These are phyloP conservation scores for Vollenhovia emeryi DNA, from an alignment of 1,140 invertebrate genomes.

Conservation along the genomic window DNA sequence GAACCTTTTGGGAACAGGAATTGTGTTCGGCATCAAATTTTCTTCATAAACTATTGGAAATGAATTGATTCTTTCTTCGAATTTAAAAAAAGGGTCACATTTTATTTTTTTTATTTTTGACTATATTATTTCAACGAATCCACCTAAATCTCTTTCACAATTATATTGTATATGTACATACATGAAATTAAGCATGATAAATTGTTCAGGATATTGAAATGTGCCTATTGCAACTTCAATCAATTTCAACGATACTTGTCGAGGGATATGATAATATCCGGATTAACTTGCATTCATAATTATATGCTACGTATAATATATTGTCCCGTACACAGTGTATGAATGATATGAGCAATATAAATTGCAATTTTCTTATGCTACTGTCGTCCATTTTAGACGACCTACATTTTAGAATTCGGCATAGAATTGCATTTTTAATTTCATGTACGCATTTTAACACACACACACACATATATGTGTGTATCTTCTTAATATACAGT, in stretches of 20 bases:
- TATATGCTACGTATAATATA: neutral
- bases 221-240: neutral
- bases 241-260: neutral
- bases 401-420: neutral
- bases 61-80: neutral
- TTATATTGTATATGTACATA: neutral
- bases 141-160: neutral
- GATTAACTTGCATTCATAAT: conserved; percentile 5
- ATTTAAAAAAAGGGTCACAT: neutral
- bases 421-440: neutral
- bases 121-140: neutral
- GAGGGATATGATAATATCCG: neutral
- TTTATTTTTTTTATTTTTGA: neutral
- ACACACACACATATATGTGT: too few species aligned
- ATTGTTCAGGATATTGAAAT: neutral
- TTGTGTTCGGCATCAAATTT: neutral
- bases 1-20: neutral
- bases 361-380: neutral
- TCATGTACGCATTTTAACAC: neutral
- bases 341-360: neutral
- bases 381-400: neutral
- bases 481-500: too few species aligned
- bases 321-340: neutral
- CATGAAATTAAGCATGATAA: neutral
- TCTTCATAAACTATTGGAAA: neutral